A percentile compares a stretch with the other conserved stretches of the same genome.
Conservation (phyloP, 2,113 vertebrate species). For the Mormyrus iriodes region DNA sequence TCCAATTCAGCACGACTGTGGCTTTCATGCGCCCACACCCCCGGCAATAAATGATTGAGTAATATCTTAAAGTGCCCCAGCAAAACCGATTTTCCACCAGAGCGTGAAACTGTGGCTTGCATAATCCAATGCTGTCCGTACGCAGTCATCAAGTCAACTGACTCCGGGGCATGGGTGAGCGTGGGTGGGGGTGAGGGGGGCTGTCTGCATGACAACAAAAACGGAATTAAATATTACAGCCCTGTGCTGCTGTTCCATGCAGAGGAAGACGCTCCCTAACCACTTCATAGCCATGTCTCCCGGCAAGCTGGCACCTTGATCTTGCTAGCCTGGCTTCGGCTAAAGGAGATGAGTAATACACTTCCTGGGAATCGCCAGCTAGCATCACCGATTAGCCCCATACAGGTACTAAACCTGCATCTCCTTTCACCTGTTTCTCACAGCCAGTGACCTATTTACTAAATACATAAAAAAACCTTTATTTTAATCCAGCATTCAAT, state of each 20-base stretch:
- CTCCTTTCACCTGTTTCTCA: constrained; percentile 37
- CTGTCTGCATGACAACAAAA: background rate
- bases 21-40: background rate
- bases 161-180: constrained; percentile 22
- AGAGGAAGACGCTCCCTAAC: background rate
- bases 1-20: background rate
- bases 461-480: constrained; percentile 31
- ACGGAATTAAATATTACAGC: background rate
- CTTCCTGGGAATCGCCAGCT: background rate
- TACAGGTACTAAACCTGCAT: background rate
- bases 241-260: background rate
- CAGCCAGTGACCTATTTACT: constrained; percentile 46
- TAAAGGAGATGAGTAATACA: background rate
- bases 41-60: constrained; percentile 44
- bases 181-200: background rate
- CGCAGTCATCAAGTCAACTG: constrained; percentile 37
- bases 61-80: constrained; percentile 26
- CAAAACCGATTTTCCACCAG: constrained; percentile 29
- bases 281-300: background rate
- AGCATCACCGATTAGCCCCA: background rate
- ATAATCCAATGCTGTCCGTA: constrained; percentile 38
- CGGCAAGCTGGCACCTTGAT: background rate
- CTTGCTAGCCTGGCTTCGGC: background rate
- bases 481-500: constrained; percentile 22
- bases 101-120: constrained; percentile 36